Percentiles rank a stretch among this genome's conserved stretches.
Conservation (phyloP, 2,797 vertebrate species). For the Sebastes hubbsi region DNA sequence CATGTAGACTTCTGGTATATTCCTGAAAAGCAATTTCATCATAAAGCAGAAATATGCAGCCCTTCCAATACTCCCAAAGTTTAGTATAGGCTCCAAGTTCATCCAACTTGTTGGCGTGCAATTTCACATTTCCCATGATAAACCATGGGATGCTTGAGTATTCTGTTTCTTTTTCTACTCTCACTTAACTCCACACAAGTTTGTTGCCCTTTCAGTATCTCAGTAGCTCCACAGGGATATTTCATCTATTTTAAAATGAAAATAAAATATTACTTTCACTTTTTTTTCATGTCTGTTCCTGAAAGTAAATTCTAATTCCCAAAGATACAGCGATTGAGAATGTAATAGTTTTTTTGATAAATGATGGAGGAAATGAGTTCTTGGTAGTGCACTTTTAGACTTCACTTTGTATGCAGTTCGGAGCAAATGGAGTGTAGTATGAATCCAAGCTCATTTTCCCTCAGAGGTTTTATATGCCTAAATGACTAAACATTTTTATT, state of each 20-base stretch:
- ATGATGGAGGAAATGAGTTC: not conserved
- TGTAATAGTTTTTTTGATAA: not conserved
- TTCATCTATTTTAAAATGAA: not conserved
- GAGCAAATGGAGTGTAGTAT: not conserved
- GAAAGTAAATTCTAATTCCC: not conserved
- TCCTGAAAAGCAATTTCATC: not conserved
- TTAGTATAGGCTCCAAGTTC: not conserved
- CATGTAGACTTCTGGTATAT: not conserved
- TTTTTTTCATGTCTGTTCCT: not conserved
- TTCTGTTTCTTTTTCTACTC: not conserved
- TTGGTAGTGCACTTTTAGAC: not conserved
- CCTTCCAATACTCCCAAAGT: not conserved
- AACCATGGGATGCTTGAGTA: not conserved
- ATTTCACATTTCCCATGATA: not conserved
- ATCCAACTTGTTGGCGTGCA: not conserved
- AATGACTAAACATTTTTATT: not conserved
- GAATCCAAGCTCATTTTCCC: not conserved
- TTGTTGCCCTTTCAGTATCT: not conserved
- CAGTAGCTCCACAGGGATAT: not conserved
- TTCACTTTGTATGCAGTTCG: not conserved
- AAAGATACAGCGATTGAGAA: not conserved
- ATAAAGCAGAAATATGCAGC: not conserved
- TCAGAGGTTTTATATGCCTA: not conserved
- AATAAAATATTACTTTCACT: not conserved
- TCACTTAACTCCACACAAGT: not conserved